Evolutionary conservation across 2,113 vertebrate genomes (phyloP).

Genomic region (Sterrhoptilus dennistouni): DNA sequence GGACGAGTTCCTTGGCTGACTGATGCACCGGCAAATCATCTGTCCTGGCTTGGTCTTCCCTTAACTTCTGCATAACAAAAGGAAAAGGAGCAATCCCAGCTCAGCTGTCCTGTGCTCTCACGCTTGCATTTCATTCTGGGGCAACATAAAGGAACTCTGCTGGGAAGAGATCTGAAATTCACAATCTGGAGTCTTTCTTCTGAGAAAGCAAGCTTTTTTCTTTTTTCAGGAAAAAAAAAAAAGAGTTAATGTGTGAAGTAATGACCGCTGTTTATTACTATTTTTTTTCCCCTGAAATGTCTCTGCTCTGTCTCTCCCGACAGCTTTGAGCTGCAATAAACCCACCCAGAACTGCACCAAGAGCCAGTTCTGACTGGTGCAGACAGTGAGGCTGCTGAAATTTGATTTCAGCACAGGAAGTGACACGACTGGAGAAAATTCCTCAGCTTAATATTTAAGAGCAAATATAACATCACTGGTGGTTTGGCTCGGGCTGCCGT

Average conservation of each 20-base stretch:
- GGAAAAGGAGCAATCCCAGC: neutral
- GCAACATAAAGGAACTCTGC: neutral
- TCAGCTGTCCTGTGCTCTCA: neutral
- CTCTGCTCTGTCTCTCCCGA: neutral
- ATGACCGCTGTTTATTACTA: neutral
- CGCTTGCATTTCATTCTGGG: neutral
- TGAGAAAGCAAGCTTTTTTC: neutral
- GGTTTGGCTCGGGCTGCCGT: conserved; percentile 18
- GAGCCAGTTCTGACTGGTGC: neutral
- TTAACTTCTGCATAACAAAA: neutral
- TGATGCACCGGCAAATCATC: conserved; percentile 5
- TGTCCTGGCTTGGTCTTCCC: conserved; percentile 5
- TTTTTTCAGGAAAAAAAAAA: neutral
- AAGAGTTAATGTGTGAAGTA: neutral
- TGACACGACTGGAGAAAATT: conserved; percentile 30
- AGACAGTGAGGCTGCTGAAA: neutral
- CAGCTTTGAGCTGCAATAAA: neutral
- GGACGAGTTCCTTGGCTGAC: neutral
- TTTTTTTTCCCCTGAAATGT: neutral
- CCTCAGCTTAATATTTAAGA: conserved; percentile 37
- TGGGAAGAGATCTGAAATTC: neutral
- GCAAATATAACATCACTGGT: neutral
- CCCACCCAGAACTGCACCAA: neutral
- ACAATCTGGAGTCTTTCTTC: neutral
- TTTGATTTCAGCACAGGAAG: neutral